A percentile compares a stretch with the other conserved stretches of the same genome.
phyloP scores from a whole-genome alignment of 2,113 vertebrate genomes.

The Saimiri boliviensis region DNA sequence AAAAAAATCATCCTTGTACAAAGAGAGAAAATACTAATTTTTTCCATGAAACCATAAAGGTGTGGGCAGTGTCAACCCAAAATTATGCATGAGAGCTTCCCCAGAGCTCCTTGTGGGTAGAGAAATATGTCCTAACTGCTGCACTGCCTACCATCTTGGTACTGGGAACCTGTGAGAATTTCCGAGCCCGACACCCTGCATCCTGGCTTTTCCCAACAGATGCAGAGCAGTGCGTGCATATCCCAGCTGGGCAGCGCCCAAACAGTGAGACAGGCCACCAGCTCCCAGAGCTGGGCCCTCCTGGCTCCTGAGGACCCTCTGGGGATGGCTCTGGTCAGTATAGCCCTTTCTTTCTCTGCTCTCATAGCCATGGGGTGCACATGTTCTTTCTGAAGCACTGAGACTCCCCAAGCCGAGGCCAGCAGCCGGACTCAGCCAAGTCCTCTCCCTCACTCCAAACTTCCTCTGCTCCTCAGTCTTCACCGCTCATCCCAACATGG shows the following conservation, averaged over 20 bases:
- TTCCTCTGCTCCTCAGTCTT: not conserved
- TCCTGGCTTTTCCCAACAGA: not conserved
- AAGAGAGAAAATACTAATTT: too few species aligned
- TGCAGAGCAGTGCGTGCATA: not conserved
- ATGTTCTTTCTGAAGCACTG: too few species aligned
- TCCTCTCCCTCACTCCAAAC: not conserved
- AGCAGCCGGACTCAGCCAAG: fast-evolving
- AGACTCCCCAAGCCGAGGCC: not conserved
- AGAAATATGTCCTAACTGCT: too few species aligned
- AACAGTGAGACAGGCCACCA: not conserved
- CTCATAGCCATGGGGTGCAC: too few species aligned
- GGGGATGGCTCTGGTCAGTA: not conserved
- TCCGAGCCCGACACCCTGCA: fast-evolving
- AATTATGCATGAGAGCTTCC: too few species aligned
- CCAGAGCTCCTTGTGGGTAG: too few species aligned
- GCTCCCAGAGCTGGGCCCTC: not conserved
- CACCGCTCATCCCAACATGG: fast-evolving
- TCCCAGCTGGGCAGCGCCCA: too few species aligned
- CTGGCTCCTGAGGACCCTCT: not conserved
- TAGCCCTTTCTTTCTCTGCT: not conserved
- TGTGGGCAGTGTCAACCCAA: too few species aligned
- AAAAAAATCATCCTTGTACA: too few species aligned
- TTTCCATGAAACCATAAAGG: too few species aligned
- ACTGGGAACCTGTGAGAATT: too few species aligned
- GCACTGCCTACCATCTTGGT: too few species aligned